Evolutionary conservation across 2,888 invertebrate species (phyloP), one percentile per base, ranked within the genome.

Genomic region (Drosophila nigricruria): DNA sequence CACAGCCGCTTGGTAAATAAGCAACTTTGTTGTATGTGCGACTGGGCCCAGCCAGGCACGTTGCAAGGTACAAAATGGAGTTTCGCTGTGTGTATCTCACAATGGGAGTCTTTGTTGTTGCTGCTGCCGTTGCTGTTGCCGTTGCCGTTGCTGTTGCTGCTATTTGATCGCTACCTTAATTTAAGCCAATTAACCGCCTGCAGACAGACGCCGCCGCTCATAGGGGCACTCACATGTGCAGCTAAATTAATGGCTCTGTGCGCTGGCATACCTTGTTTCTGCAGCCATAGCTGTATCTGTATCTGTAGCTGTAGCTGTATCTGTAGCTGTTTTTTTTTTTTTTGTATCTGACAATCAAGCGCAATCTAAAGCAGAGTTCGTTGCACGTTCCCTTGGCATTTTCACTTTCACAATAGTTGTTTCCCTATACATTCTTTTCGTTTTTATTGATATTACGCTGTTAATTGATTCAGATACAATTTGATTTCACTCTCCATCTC

Each of bases 151-250:
- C 36, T 64, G 58, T 9, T 73, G 67, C 40, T 86, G 86, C 86
- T 79, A 86, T 85, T 89, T 86, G 90, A 90, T 90, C 88, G 87
- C 82, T 90, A 92, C 92, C 92, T 92, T 92, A 92, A 92, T 92
- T 92, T 92, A 92, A 88, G 90, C 92, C 92, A 92, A 92, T 92
- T 92, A 92, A 92, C 90, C 81, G 88, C 81, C 84, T 85, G 85
- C 88, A 82, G 82, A 81, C 84, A 71, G 75, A 45, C 70, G 73
- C 43, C 70, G 73, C 43, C 53, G 60, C 52, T 59, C 61, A 70
- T 73, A 77, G 69, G 70, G 70, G 70, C 76, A 68, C 57, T 73
- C 75, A 49, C 59, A 78, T 65, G 52, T 62, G 49, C 49, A 65
- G 65, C 49, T 68, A 61, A 77, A 78, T 77, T 73, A 73, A 77